Evolutionary conservation across 1,140 invertebrate genomes (phyloP).

Genomic region (Littorina saxatilis): DNA sequence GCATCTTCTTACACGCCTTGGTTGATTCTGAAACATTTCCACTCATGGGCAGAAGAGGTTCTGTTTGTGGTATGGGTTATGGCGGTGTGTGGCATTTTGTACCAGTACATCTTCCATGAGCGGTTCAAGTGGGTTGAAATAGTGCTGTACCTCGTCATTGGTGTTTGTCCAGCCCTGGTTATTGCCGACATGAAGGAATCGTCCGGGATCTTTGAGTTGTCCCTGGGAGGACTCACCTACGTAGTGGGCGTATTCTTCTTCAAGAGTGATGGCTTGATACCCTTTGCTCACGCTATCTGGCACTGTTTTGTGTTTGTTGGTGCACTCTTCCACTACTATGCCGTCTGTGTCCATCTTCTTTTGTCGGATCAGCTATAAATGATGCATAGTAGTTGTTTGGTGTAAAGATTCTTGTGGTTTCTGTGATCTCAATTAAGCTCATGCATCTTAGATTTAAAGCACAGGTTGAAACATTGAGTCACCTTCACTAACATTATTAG

Average conservation of each 20-base stretch:
- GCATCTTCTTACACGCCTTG: conserved; percentile 97
- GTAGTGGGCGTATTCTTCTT: conserved; percentile 93
- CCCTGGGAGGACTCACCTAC: conserved; percentile 90
- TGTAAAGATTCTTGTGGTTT: too few relatives aligned
- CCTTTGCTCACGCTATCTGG: conserved; percentile 98
- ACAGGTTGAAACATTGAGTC: too few relatives aligned
- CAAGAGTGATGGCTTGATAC: conserved; percentile 93
- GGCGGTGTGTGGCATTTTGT: conserved; percentile 89
- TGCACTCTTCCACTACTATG: conserved; percentile 88
- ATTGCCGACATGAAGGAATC: conserved; percentile 82
- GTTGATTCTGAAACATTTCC: conserved; percentile 78
- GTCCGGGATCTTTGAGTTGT: conserved; percentile 87
- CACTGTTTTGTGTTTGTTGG: conserved; percentile 93
- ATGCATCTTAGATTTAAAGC: too few relatives aligned
- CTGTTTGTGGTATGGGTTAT: conserved; percentile 91
- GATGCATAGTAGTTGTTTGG: too few relatives aligned
- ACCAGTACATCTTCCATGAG: conserved; percentile 95
- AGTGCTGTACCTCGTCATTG: conserved; percentile 91
- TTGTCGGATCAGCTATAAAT: too few relatives aligned
- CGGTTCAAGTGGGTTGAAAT: conserved; percentile 94
- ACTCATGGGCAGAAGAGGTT: conserved; percentile 81
- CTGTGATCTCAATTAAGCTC: too few relatives aligned
- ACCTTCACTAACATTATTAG: too few relatives aligned
- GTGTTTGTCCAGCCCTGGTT: conserved; percentile 86
- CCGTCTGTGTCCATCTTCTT: conserved; percentile 75